Percentiles rank a stretch among this genome's conserved stretches.
Evolutionary conservation across 2,888 invertebrate genomes (phyloP).

Genomic region (Eudasyphora cyanicolor): DNA sequence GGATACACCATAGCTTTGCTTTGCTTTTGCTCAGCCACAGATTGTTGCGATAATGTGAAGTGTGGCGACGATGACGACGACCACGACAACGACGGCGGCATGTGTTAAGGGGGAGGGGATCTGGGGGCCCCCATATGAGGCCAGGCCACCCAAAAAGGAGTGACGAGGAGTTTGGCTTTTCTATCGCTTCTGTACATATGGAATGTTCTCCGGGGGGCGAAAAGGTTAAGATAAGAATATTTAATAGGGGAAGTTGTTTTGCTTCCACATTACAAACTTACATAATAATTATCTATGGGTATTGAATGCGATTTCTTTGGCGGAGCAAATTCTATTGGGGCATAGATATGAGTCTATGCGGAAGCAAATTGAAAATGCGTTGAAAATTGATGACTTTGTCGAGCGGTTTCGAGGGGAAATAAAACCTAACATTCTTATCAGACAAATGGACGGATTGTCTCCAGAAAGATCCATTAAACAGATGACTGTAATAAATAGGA

Average conservation of each 20-base stretch:
- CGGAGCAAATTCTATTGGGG: too few species aligned
- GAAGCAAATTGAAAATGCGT: not conserved
- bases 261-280: not conserved
- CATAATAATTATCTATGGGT: constrained; percentile 13
- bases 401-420: not conserved
- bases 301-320: not conserved
- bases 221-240: constrained; percentile 33
- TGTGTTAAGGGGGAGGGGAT: not conserved
- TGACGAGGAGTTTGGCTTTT: too few species aligned
- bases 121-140: not conserved
- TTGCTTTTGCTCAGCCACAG: too few species aligned
- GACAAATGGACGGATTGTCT: not conserved
- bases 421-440: not conserved
- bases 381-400: not conserved
- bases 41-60: not conserved
- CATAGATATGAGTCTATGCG: not conserved
- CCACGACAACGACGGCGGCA: too few species aligned
- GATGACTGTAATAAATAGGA: not conserved
- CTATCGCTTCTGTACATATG: not conserved
- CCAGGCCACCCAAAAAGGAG: not conserved
- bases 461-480: not conserved
- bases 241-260: constrained; percentile 20
- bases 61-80: too few species aligned
- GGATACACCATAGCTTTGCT: too few species aligned
- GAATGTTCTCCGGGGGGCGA: constrained; percentile 1